Base-by-base conservation (phyloP, 2,113 vertebrate species). In the Passer montanus region DNA sequence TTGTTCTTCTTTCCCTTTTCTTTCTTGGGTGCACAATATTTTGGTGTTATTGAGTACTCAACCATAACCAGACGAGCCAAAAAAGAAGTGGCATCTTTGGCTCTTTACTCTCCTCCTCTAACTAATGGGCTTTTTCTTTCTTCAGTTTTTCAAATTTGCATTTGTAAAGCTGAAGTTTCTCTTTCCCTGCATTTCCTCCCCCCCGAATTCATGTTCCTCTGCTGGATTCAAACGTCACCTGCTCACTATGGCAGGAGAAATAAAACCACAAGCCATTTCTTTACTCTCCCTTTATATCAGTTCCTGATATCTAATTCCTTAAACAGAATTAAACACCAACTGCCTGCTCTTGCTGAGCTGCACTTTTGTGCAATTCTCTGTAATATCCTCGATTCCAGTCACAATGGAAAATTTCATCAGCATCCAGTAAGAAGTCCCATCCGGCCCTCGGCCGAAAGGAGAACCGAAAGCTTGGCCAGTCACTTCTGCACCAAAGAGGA, bases 391-490 rank as follows among this genome's bases (percentile, higher is more conserved):
- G 4, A 37, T 96, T 96, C 95, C 90, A 93, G 92, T 89, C 53
- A 96, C 39, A 78, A 87, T 81, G 93, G 93, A 87, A 93, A 95
- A 49, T 95, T 95, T 93, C 90, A 62, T 94, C 87, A 93, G 50
- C 55, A 27, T 81, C 84, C 93, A 70, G 92, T 94, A 58, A 87
- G 63, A 73, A 87, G 63, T 58, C 55, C 87, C 69, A 91, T 91
- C 87, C 37, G 13, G 80, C 87, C 56, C 59, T 66, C 16, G 6
- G 66, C 84, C 37, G 41, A 93, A 93, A 74, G 88, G 50, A 89
- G 95, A 96, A 96, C 64, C 1, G 95, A 97, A 94, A 95, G 64
- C 59, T 73, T 20, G 53, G 43, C 87, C 90, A 46, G 23, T 13
- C 20, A 23, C 24, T 94, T 64, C 74, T 94, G 68, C 68, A 74